A percentile compares a stretch with the other conserved stretches of the same genome.
Evolutionary conservation across 92 coral and sea anemone genomes (phyloP).

Genomic region (Porites evermanni): DNA sequence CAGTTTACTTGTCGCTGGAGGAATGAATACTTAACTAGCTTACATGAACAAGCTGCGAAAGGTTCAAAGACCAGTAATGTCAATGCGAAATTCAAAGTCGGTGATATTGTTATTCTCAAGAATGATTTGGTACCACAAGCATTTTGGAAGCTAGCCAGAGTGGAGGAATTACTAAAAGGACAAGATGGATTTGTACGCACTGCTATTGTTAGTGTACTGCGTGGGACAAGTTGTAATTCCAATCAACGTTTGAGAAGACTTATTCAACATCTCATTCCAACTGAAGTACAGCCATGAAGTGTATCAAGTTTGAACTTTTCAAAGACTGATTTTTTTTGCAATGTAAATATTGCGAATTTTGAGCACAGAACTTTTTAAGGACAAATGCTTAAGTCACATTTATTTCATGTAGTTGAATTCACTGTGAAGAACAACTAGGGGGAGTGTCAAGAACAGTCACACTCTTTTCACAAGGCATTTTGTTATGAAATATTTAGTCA

Average conservation of each 20-base stretch:
- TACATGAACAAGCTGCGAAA: slow-evolving; percentile 24
- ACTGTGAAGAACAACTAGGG: slow-evolving; percentile 19
- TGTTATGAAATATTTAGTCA: slow-evolving; percentile 4
- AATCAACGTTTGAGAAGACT: slow-evolving; percentile 56
- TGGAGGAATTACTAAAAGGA: slow-evolving; percentile 2
- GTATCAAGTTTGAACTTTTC: slow-evolving; percentile 14
- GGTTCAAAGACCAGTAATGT: slow-evolving; percentile 4
- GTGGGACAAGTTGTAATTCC: slow-evolving; percentile 35
- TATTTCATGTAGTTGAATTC: slow-evolving; percentile 21
- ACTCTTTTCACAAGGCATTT: background rate
- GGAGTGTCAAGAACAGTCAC: slow-evolving; percentile 35
- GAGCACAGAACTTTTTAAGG: slow-evolving; percentile 23
- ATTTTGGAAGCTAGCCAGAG: slow-evolving; percentile 19
- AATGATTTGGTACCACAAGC: slow-evolving; percentile 14
- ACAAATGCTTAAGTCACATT: background rate
- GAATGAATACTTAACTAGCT: slow-evolving; percentile 40
- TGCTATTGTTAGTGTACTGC: slow-evolving; percentile 42
- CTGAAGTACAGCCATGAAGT: slow-evolving; percentile 25
- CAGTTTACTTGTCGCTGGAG: slow-evolving; percentile 53
- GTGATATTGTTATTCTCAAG: slow-evolving; percentile 43
- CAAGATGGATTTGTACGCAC: slow-evolving; percentile 38
- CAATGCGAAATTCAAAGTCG: slow-evolving; percentile 45
- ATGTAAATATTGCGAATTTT: slow-evolving; percentile 5
- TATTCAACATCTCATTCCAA: slow-evolving; percentile 49
- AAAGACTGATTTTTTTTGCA: background rate